A percentile compares a stretch with the other conserved stretches of the same genome.
phyloP scores from a whole-genome alignment of 1,140 invertebrate genomes.

The Coptotermes formosanus region DNA sequence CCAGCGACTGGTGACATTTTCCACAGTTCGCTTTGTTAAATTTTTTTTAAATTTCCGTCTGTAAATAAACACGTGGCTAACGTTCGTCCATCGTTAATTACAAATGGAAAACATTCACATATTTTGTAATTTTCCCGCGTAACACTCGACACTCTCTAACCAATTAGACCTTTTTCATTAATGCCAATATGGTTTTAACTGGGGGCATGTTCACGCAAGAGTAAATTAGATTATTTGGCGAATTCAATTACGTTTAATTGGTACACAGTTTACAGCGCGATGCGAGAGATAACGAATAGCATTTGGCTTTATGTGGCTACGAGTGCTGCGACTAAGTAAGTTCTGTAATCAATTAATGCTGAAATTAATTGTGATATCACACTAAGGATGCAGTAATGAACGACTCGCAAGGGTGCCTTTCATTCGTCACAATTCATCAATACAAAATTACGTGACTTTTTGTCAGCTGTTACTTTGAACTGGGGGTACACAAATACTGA shows the following conservation, averaged over 20 bases:
- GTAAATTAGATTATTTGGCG: conserved; percentile 9
- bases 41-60: background rate
- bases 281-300: background rate
- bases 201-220: conserved; percentile 16
- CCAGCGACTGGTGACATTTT: background rate
- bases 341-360: background rate
- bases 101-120: background rate
- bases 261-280: background rate
- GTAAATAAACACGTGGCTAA: background rate
- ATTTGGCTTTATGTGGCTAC: background rate
- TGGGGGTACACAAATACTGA: too few relatives aligned
- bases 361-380: background rate
- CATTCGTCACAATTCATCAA: background rate
- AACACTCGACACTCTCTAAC: background rate
- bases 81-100: background rate
- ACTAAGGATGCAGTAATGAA: background rate
- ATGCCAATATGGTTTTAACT: conserved; percentile 14
- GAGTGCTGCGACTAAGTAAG: background rate
- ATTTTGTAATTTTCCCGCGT: conserved; percentile 10
- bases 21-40: background rate
- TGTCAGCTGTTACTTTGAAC: background rate
- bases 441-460: background rate
- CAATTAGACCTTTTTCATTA: conserved; percentile 17
- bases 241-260: conserved; percentile 13
- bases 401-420: background rate